Percentiles rank a stretch among this genome's conserved stretches.
Conservation (phyloP, 2,113 vertebrate species). For the Epinephelus fuscoguttatus region DNA sequence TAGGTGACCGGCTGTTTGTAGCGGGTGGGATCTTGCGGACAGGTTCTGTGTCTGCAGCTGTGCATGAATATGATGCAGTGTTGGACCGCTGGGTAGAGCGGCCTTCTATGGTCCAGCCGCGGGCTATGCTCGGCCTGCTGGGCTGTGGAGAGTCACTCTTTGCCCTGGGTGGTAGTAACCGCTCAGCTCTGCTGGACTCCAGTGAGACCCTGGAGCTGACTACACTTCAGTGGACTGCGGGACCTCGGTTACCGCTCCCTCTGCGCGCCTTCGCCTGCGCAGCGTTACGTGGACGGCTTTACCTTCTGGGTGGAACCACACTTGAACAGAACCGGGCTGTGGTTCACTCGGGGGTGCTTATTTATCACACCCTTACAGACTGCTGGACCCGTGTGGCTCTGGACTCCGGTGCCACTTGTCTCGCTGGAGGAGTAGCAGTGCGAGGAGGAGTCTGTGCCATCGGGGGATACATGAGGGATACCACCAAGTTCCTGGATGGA, state of each 20-base stretch:
- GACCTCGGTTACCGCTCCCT: conserved; percentile 69
- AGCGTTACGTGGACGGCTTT: conserved; percentile 83
- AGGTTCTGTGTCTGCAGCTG: conserved; percentile 82
- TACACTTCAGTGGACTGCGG: conserved; percentile 59
- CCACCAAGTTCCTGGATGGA: conserved; percentile 85
- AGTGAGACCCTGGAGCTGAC: conserved; percentile 81
- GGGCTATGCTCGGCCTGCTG: conserved; percentile 86
- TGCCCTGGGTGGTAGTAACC: conserved; percentile 87
- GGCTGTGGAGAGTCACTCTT: conserved; percentile 84
- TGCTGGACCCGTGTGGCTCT: conserved; percentile 86
- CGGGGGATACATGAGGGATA: conserved; percentile 86
- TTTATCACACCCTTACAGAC: conserved; percentile 85
- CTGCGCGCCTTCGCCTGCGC: conserved; percentile 84
- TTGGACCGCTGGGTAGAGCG: conserved; percentile 84
- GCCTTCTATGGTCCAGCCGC: conserved; percentile 81
- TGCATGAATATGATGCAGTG: conserved; percentile 87
- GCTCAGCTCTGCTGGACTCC: conserved; percentile 81
- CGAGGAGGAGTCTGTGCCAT: conserved; percentile 87
- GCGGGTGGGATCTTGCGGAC: conserved; percentile 85
- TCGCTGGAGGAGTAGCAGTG: conserved; percentile 86
- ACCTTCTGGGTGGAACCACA: conserved; percentile 87
- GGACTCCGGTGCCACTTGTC: conserved; percentile 86
- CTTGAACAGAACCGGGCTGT: conserved; percentile 86
- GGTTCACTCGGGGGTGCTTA: conserved; percentile 87
- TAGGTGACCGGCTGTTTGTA: conserved; percentile 86